Evolutionary conservation across 2,113 vertebrate genomes (phyloP).

Genomic region (Neolamprologus hecqui): DNA sequence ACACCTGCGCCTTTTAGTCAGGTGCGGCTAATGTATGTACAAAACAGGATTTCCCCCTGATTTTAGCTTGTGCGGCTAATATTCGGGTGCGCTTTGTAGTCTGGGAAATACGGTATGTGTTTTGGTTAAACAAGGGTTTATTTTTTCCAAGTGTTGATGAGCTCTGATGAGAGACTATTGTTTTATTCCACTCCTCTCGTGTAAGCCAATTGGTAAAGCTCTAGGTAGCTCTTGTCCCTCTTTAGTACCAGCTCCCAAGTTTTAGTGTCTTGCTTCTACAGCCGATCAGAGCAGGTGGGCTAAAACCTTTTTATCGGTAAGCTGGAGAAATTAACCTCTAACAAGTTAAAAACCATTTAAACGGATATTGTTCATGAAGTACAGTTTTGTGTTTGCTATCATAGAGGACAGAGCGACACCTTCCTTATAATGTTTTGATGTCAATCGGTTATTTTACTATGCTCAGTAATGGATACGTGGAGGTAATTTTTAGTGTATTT

Average conservation of each 20-base stretch:
- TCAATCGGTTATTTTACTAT: background rate
- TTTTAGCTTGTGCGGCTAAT: too few relatives aligned
- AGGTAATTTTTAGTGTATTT: background rate
- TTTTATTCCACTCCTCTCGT: background rate
- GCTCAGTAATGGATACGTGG: background rate
- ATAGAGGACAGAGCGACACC: background rate
- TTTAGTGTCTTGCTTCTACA: background rate
- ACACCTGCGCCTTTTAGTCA: too few relatives aligned
- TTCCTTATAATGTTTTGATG: background rate
- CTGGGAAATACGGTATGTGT: background rate
- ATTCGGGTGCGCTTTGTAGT: too few relatives aligned
- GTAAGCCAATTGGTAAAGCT: background rate
- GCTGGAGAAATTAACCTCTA: background rate
- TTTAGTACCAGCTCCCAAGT: background rate
- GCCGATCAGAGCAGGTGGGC: background rate
- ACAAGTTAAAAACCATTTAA: background rate
- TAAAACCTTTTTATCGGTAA: background rate
- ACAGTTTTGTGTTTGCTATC: background rate
- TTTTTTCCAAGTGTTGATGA: background rate
- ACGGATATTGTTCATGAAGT: background rate
- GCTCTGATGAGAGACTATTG: background rate
- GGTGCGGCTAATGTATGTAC: too few relatives aligned
- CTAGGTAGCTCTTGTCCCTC: background rate
- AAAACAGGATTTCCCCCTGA: too few relatives aligned
- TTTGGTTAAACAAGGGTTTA: background rate